phyloP scores from a whole-genome alignment of 2,797 vertebrate genomes.

The Pristis pectinata region DNA sequence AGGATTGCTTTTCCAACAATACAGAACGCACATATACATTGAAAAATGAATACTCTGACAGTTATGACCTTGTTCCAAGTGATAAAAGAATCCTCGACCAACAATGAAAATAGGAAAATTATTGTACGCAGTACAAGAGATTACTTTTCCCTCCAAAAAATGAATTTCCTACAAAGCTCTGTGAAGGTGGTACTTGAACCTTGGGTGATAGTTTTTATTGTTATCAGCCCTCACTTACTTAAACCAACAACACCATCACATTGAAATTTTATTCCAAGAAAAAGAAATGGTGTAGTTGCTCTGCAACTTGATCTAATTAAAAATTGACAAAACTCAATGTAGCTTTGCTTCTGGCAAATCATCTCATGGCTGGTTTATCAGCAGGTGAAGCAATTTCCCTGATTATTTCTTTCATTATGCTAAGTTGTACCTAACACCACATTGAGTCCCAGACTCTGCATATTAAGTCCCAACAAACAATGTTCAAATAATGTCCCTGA shows the following conservation, averaged over 20 bases:
- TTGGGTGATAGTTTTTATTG: neutral
- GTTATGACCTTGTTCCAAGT: neutral
- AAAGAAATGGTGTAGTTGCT: neutral
- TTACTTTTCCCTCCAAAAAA: neutral
- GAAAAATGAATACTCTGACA: neutral
- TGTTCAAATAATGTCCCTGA: neutral
- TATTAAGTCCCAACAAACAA: neutral
- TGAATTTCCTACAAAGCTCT: neutral
- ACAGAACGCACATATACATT: neutral
- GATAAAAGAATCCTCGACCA: neutral
- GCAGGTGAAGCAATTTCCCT: neutral
- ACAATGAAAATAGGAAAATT: neutral
- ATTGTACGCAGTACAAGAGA: too few species aligned
- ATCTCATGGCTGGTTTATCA: neutral
- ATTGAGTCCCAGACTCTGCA: neutral
- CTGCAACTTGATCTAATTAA: neutral
- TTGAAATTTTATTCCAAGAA: neutral
- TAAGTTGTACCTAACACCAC: neutral
- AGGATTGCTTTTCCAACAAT: neutral
- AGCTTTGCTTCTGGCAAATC: conserved; percentile 2
- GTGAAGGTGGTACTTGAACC: neutral
- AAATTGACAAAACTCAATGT: conserved; percentile 9
- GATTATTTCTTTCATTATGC: conserved; percentile 23
- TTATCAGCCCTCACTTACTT: neutral
- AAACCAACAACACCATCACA: neutral